Conservation (phyloP, 2,113 vertebrate species). For the Cariama cristata region DNA sequence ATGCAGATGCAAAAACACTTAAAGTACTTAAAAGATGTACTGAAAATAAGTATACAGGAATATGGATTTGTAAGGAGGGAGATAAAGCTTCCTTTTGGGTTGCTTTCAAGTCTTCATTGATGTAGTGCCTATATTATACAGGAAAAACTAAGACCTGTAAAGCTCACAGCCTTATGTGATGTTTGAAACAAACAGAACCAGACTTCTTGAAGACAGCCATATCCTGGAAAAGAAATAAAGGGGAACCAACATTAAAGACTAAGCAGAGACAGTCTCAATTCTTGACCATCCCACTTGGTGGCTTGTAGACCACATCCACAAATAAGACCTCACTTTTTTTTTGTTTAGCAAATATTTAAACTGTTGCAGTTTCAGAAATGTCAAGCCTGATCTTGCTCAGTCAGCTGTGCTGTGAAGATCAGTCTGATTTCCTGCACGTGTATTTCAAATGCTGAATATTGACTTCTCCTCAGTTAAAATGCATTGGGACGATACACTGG, state of each 20-base stretch:
- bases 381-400: not conserved
- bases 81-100: no score
- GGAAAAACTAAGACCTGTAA: not conserved
- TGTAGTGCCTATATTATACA: not conserved
- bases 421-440: not conserved
- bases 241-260: not conserved
- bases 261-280: not conserved
- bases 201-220: not conserved
- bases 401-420: not conserved
- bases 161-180: not conserved
- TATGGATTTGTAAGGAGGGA: not conserved
- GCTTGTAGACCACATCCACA: not conserved
- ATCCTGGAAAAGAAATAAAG: not conserved
- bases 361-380: not conserved
- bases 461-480: not conserved
- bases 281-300: not conserved
- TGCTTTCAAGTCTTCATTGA: not conserved
- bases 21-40: not conserved
- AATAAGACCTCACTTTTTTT: not conserved
- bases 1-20: not conserved
- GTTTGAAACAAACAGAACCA: not conserved
- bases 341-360: not conserved
- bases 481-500: not conserved
- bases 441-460: not conserved
- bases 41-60: not conserved